These are phyloP conservation scores for Gopherus flavomarginatus DNA, from an alignment of 2,113 vertebrate species.

Conservation along the genomic window DNA sequence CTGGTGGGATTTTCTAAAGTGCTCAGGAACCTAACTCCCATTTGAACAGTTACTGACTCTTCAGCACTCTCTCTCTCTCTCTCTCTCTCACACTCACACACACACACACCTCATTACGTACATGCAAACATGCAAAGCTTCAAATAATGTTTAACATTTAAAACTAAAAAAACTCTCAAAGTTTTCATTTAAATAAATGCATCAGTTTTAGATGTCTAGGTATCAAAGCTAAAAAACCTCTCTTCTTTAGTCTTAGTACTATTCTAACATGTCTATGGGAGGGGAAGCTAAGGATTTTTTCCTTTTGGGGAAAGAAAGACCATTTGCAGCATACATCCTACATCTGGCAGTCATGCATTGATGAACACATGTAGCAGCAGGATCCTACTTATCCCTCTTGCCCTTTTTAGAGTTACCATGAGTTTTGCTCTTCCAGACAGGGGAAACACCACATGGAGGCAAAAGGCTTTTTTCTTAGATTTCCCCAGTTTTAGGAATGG, in stretches of 20 bases:
- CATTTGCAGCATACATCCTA: slow-evolving; percentile 51
- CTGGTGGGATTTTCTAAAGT: neutral
- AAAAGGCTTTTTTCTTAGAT: neutral
- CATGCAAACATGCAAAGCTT: neutral
- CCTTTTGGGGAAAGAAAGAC: slow-evolving; percentile 43
- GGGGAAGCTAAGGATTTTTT: slow-evolving; percentile 40
- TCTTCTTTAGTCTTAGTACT: neutral
- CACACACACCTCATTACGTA: slow-evolving; percentile 1
- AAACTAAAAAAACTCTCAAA: slow-evolving; percentile 37
- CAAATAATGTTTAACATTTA: neutral
- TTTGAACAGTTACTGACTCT: neutral
- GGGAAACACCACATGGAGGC: slow-evolving; percentile 49
- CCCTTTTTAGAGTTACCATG: slow-evolving; percentile 45
- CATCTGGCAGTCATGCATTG: slow-evolving; percentile 62
- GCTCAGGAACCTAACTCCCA: neutral
- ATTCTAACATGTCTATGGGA: neutral
- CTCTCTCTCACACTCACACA: too few species aligned
- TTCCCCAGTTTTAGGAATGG: slow-evolving; percentile 27
- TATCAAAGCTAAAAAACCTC: slow-evolving; percentile 3
- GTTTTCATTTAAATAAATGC: neutral
- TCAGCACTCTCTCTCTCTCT: neutral
- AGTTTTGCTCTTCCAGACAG: slow-evolving; percentile 40
- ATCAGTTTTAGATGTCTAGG: slow-evolving; percentile 2
- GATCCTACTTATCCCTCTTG: slow-evolving; percentile 62
- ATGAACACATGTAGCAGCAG: slow-evolving; percentile 64